Percentiles rank a stretch among this genome's conserved stretches.
Evolutionary conservation across 2,113 vertebrate species (phyloP).

Genomic region (Pholis gunnellus): DNA sequence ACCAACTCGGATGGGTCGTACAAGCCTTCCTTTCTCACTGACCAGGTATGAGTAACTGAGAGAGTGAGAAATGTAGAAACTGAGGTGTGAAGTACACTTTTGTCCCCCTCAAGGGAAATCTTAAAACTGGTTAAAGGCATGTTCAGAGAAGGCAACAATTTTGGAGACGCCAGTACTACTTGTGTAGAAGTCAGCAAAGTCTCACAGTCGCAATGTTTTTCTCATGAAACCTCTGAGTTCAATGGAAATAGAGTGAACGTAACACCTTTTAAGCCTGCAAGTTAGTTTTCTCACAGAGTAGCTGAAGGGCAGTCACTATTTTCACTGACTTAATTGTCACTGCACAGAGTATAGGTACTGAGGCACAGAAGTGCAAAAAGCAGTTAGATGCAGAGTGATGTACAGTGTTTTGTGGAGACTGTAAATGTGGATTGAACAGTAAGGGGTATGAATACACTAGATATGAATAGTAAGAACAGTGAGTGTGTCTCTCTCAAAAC

Average conservation of each 20-base stretch:
- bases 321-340: neutral
- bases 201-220: neutral
- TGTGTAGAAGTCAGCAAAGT: neutral
- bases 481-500: no score
- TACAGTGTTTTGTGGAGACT: no score
- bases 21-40: conserved; percentile 96
- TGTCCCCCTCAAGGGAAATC: neutral
- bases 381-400: no score
- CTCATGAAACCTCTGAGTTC: neutral
- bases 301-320: neutral
- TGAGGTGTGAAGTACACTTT: neutral
- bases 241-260: conserved; percentile 3
- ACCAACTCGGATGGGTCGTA: conserved; percentile 92
- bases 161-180: neutral
- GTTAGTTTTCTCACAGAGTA: neutral
- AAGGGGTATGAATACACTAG: no score
- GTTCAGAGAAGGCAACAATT: neutral
- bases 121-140: neutral
- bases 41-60: conserved; percentile 86
- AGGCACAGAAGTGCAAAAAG: neutral
- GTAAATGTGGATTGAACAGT: no score
- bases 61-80: neutral
- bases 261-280: neutral
- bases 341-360: neutral
- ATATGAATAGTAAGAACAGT: no score